A percentile compares a stretch with the other conserved stretches of the same genome.
These are phyloP conservation scores for Acanthurus leucopareius DNA, from an alignment of 2,797 vertebrate genomes.

Conservation along the genomic window DNA sequence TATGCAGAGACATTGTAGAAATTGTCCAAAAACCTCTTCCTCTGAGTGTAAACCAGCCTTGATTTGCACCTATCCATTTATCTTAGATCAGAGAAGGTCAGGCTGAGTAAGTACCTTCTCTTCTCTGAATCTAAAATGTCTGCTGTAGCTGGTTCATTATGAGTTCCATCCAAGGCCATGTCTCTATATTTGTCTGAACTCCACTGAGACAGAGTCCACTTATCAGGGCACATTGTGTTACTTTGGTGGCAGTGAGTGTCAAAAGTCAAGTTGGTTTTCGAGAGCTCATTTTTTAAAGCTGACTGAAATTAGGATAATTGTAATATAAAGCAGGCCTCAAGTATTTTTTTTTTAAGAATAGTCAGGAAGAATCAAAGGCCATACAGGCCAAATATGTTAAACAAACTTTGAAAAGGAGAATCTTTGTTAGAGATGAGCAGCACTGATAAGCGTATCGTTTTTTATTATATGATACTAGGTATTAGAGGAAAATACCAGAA, in stretches of 20 bases:
- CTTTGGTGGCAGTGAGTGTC: conserved; percentile 7
- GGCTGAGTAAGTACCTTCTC: conserved; percentile 44
- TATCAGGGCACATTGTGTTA: conserved; percentile 19
- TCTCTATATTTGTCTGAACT: conserved; percentile 38
- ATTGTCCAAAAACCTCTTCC: conserved; percentile 2
- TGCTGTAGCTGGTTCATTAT: conserved; percentile 31
- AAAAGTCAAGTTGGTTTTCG: conserved; percentile 18
- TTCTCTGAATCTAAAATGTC: conserved; percentile 70
- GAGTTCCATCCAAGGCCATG: conserved; percentile 39
- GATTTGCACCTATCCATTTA: conserved; percentile 34
- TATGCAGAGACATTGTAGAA: not conserved
- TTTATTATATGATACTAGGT: not conserved
- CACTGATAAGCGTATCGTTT: not conserved
- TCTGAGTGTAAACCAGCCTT: conserved; percentile 24
- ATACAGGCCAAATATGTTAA: not conserved
- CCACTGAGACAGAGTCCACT: conserved; percentile 10
- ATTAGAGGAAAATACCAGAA: not conserved
- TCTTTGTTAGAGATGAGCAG: conserved; percentile 3
- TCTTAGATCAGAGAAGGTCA: conserved; percentile 77
- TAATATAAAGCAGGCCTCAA: not conserved
- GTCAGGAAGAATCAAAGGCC: not conserved
- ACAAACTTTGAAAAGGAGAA: not conserved
- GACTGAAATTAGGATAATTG: not conserved
- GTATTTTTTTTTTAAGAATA: conserved; percentile 17
- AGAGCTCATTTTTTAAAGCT: conserved; percentile 19